Base-by-base conservation (phyloP, 2,797 vertebrate genomes). In the Phylloscopus collybita region DNA sequence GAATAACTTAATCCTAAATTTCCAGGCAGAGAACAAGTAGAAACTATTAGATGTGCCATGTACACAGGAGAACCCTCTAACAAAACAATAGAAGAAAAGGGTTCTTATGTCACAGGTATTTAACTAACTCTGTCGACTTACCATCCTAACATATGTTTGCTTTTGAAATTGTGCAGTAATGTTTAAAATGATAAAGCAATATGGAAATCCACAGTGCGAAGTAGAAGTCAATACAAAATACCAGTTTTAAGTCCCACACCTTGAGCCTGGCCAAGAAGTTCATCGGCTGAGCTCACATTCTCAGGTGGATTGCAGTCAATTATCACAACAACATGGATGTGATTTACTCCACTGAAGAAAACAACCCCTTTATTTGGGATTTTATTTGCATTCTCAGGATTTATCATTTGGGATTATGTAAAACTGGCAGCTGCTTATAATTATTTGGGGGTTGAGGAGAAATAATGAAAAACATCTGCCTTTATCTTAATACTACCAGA, bases 401-500 rank as follows among this genome's bases (percentile, higher is more conserved):
- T 98, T 98, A 98, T 98, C 97, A 97, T 97, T 98, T 87, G 88
- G 96, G 97, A 98, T 98, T 98, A 98, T 97, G 96, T 96, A 98
- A 98, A 97, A 98, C 81, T 97, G 96, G 97, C 98, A 98, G 98
- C 97, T 98, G 98, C 95, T 97, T 98, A 97, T 98, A 98, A 98
- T 98, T 98, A 98, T 97, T 98, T 98, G 93, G 94, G 89, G 95
- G 93, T 97, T 93, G 92, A 97, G 96, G 88, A 96, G 96, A 97
- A 98, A 97, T 98, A 98, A 98, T 98, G 97, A 97, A 98, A 98
- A 98, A 97, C 98, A 98, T 98, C 97, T 98, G 98, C 96, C 97
- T 97, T 98, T 98, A 98, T 98, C 97, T 98, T 97, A 96, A 94
- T 72, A 95, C 97, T 97, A 97, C 97, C 97, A 98, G 97, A 95